A percentile compares a stretch with the other conserved stretches of the same genome.
phyloP scores from a whole-genome alignment of 2,797 vertebrate species.

The Monodelphis domestica region DNA sequence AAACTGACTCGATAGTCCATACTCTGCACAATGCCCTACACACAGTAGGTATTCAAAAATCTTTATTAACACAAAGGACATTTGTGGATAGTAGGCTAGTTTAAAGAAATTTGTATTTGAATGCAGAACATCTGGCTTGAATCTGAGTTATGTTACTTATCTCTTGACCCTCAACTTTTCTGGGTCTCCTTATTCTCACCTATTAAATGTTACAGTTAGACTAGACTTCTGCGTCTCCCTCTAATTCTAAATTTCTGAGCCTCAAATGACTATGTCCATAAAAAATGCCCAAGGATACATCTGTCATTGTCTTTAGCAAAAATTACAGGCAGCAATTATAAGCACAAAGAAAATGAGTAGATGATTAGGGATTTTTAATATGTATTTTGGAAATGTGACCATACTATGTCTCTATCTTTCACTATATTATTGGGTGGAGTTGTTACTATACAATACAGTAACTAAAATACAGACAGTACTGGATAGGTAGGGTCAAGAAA shows the following conservation, averaged over 20 bases:
- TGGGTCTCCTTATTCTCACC: neutral
- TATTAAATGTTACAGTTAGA: neutral
- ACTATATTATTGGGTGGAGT: neutral
- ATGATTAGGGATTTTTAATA: neutral
- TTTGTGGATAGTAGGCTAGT: neutral
- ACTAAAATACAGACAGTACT: slow-evolving; percentile 1
- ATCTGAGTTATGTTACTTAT: neutral
- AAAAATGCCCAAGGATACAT: neutral
- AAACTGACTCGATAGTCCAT: slow-evolving; percentile 27
- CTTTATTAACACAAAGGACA: neutral
- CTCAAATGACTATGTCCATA: neutral
- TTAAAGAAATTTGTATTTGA: neutral
- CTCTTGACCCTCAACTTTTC: neutral
- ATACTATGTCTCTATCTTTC: neutral
- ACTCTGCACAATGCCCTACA: neutral
- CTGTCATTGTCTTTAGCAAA: neutral
- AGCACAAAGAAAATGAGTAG: neutral
- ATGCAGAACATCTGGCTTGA: neutral
- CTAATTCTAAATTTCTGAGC: neutral
- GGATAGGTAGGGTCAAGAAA: slow-evolving; percentile 16
- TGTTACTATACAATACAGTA: neutral
- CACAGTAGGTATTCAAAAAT: neutral
- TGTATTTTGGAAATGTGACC: neutral
- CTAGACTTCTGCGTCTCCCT: neutral
- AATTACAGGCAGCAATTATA: neutral